Conservation (phyloP, 2,888 invertebrate genomes). For the Exocentrus adspersus region DNA sequence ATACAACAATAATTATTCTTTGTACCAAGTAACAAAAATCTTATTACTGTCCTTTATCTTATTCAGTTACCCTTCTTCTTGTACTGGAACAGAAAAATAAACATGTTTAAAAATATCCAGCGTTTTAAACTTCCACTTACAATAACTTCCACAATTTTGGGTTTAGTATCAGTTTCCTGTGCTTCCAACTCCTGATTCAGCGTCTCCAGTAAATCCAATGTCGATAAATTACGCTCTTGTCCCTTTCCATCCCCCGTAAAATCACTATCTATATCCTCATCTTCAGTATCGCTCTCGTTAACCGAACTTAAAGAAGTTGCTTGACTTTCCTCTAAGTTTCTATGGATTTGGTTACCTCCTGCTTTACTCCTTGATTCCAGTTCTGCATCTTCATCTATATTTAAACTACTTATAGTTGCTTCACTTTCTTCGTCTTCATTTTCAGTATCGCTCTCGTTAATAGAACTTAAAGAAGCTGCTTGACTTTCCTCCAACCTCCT, state of each 20-base stretch:
- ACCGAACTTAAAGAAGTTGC: not conserved
- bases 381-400: not conserved
- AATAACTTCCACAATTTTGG: constrained; percentile 45
- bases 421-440: not conserved
- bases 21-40: too few species aligned
- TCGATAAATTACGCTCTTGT: not conserved
- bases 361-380: not conserved
- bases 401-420: too few species aligned
- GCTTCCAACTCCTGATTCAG: not conserved
- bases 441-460: not conserved
- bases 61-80: constrained; percentile 33
- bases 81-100: constrained; percentile 32
- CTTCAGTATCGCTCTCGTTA: not conserved
- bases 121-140: constrained; percentile 36
- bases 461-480: not conserved
- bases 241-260: not conserved
- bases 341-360: not conserved
- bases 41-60: not conserved
- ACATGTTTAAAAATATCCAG: not conserved
- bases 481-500: not conserved
- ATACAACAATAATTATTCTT: too few species aligned
- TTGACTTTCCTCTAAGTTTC: not conserved
- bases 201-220: not conserved
- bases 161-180: constrained; percentile 29
- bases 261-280: not conserved